phyloP scores from a whole-genome alignment of 64 coral and sea anemone species.

The Actinia tenebrosa region DNA sequence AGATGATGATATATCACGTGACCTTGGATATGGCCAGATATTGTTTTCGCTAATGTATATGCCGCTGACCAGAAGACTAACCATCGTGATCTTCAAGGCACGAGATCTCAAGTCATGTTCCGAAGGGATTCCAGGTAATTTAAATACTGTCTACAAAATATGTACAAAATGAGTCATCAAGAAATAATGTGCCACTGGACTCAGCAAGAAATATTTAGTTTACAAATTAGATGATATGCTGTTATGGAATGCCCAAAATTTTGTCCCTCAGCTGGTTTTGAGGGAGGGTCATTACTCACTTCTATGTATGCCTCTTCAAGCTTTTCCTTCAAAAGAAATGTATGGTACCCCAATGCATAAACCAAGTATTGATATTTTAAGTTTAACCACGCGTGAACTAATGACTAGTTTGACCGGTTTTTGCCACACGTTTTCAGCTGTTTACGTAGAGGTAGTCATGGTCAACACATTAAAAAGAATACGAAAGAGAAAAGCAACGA shows the following conservation, averaged over 20 bases:
- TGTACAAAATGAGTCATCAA: background rate
- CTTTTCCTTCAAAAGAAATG: too few species aligned
- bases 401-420: background rate
- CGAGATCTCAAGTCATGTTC: constrained; percentile 67
- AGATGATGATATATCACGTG: constrained; percentile 55
- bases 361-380: background rate
- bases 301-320: too few species aligned
- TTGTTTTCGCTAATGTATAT: constrained; percentile 94
- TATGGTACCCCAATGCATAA: too few species aligned
- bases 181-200: background rate
- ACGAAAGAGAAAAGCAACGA: constrained; percentile 91
- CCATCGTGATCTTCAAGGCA: constrained; percentile 92
- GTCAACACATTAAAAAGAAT: constrained; percentile 66
- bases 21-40: constrained; percentile 80
- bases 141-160: background rate
- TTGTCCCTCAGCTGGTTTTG: too few species aligned
- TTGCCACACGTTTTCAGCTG: constrained; percentile 40
- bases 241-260: too few species aligned
- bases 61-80: constrained; percentile 86
- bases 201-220: too few species aligned
- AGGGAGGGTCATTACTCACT: too few species aligned
- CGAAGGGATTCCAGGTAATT: constrained; percentile 84
- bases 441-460: constrained; percentile 88
- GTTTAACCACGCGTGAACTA: background rate
- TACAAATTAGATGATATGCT: too few species aligned